Evolutionary conservation across 2,888 invertebrate species (phyloP).

Genomic region (Trichopria drosophilae): DNA sequence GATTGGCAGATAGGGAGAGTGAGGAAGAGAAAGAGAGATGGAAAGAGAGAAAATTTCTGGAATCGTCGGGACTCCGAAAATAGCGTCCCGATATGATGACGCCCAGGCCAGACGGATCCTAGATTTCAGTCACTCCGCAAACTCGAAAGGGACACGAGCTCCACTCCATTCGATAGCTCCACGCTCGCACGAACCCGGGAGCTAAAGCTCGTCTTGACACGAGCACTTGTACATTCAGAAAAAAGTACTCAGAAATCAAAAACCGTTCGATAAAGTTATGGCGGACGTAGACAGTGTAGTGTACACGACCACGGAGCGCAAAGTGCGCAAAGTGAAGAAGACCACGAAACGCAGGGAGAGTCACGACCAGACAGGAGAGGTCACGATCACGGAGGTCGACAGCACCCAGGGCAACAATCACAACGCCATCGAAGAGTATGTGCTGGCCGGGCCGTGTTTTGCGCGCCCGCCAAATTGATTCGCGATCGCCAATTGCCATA

Average conservation of each 20-base stretch:
- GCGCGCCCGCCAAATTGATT: no score
- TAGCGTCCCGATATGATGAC: constrained; percentile 58
- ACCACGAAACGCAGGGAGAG: constrained; percentile 80
- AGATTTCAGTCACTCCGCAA: constrained; percentile 59
- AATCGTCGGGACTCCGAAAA: constrained; percentile 56
- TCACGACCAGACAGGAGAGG: constrained; percentile 71
- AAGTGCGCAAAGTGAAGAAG: constrained; percentile 91
- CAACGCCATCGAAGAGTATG: constrained; percentile 81
- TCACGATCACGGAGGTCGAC: constrained; percentile 80
- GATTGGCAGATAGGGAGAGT: constrained; percentile 23
- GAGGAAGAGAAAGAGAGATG: constrained; percentile 19
- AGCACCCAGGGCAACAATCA: constrained; percentile 68
- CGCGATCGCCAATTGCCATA: no score
- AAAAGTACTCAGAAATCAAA: no score
- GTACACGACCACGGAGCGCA: constrained; percentile 79
- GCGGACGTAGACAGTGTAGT: constrained; percentile 91
- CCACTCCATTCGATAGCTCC: constrained; percentile 15
- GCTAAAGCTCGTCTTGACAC: constrained; percentile 5
- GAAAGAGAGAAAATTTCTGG: constrained; percentile 36
- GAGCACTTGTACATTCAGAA: constrained; percentile 3
- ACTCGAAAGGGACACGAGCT: constrained; percentile 52
- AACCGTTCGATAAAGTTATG: constrained; percentile 66
- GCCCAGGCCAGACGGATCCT: constrained; percentile 56
- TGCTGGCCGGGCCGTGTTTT: constrained; percentile 63
- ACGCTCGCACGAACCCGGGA: not conserved